Evolutionary conservation across 2,797 vertebrate genomes (phyloP), one percentile per base, ranked within the genome.

Genomic region (Knipowitschia caucasica): DNA sequence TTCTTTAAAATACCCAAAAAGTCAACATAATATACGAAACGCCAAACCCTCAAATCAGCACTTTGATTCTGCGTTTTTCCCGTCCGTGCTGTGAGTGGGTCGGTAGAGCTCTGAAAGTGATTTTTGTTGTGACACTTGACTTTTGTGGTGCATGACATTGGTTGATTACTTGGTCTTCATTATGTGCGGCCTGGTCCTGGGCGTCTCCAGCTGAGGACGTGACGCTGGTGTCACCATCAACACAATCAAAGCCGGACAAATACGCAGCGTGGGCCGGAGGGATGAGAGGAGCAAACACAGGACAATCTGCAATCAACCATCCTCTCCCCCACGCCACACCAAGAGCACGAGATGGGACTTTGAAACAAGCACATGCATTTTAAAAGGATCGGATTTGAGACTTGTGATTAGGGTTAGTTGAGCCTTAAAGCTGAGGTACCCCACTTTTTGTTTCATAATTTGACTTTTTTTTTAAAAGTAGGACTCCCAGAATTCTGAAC

Each of bases 291-390:
- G 76, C 84, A 89, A 92, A 91, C 90, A 89, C 86, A 85, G 86
- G 90, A 91, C 89, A 92, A 90, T 91, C 88, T 87, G 89, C 89
- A 91, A 91, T 92, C 91, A 92, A 85, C 62, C 53, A 86, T 89
- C 88, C 90, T 91, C 88, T 91, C 85, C 77, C 78, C 84, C 81
- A 85, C 83, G 83, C 83, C 86, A 87, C 73, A 73, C 62, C 56
- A 71, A 75, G 71, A 69, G 64, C 44, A 73, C 71, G 73, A 65
- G 52, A 17, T 56, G 30, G 76, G 56, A 69, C 53, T 75, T 54
- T 64, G 31, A 63, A 36, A 69, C 64, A 39, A 3, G 36, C 47
- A 38, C 12, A 23, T 39, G 49, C 30, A 24, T 33, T 64, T 39
- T 53, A 50, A 57, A 36, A 25, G 4, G 30, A 23, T 49, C 12